phyloP scores from a whole-genome alignment of 2,888 invertebrate species.

The Acronicta alni region DNA sequence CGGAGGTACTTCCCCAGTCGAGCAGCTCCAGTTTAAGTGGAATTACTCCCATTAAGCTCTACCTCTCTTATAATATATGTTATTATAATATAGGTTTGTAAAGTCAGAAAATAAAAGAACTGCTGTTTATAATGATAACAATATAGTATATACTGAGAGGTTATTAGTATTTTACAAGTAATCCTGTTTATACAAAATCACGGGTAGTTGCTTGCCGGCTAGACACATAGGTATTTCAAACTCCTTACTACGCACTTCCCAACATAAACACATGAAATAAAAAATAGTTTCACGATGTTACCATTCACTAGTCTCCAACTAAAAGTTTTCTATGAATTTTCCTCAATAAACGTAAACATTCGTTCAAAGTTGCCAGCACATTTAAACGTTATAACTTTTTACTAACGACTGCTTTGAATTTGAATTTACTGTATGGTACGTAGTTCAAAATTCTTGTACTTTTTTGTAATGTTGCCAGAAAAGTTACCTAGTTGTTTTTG shows the following conservation, averaged over 20 bases:
- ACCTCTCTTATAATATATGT: no score
- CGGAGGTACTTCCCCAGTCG: no score
- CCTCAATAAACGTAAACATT: neutral
- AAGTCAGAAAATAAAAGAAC: no score
- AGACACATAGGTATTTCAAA: neutral
- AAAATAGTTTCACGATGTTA: slow-evolving; percentile 4
- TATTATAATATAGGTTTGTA: no score
- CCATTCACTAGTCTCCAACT: neutral
- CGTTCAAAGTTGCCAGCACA: neutral
- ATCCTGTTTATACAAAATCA: no score
- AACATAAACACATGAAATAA: neutral
- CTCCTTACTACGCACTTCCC: neutral
- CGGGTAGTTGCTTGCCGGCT: no score
- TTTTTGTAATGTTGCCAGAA: slow-evolving; percentile 7
- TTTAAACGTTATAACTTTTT: slow-evolving; percentile 13
- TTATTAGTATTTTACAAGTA: no score
- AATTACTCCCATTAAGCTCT: no score
- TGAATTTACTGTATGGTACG: slow-evolving; percentile 5
- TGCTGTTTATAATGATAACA: no score
- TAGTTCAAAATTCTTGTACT: neutral
- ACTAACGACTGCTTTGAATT: slow-evolving; percentile 3
- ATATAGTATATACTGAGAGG: no score
- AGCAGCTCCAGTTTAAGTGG: no score
- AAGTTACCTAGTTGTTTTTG: no score
- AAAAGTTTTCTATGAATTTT: slow-evolving; percentile 1